phyloP scores from a whole-genome alignment of 1,140 invertebrate species.

The Drosophila persimilis region DNA sequence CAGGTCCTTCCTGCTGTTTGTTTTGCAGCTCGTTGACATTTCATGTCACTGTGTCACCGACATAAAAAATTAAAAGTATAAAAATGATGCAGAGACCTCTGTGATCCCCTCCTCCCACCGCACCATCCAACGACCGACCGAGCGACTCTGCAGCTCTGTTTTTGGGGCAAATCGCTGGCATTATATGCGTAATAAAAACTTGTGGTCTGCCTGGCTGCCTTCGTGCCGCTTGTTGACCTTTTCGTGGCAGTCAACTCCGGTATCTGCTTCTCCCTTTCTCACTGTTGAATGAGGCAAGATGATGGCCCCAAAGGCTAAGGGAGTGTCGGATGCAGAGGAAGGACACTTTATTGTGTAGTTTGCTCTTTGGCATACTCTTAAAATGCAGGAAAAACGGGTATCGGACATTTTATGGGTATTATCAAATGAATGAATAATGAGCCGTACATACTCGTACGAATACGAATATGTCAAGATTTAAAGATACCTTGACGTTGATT shows the following conservation, averaged over 20 bases:
- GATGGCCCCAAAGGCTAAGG: conserved; percentile 30
- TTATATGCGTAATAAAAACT: conserved; percentile 81
- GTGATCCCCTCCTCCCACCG: conserved; percentile 2
- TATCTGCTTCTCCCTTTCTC: not conserved
- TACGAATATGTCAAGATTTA: too few species aligned
- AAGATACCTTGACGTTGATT: too few species aligned
- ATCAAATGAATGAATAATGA: conserved; percentile 10
- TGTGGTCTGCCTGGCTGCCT: conserved; percentile 51
- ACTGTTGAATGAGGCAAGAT: conserved; percentile 18
- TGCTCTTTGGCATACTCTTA: conserved; percentile 45
- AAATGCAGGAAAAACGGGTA: not conserved
- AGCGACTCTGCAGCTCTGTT: not conserved
- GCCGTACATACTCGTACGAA: not conserved
- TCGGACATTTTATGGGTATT: not conserved
- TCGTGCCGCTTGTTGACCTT: conserved; percentile 57
- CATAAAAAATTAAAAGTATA: conserved; percentile 80
- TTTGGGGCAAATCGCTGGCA: conserved; percentile 64
- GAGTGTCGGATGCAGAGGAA: conserved; percentile 11
- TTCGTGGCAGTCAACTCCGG: conserved; percentile 32
- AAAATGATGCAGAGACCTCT: conserved; percentile 65
- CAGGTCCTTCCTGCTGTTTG: conserved; percentile 60
- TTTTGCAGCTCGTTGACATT: conserved; percentile 78
- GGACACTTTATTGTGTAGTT: conserved; percentile 62
- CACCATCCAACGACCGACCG: not conserved
- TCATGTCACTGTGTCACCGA: conserved; percentile 77